Base-by-base conservation (phyloP, 2,113 vertebrate genomes). In the Gorsachius goisagi region DNA sequence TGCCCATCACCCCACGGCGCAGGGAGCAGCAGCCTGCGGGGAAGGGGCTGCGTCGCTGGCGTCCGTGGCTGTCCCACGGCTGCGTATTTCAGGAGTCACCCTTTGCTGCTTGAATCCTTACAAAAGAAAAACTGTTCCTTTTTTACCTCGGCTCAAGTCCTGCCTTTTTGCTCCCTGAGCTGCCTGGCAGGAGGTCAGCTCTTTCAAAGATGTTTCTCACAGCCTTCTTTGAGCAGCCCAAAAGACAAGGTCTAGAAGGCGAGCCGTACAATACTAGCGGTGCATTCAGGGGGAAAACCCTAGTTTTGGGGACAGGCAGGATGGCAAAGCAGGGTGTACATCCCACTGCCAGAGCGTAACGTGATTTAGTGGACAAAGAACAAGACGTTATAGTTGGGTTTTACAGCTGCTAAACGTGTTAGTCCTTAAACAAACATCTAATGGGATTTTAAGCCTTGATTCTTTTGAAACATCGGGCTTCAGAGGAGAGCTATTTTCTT, bases 391-490 rank as follows among this genome's bases (percentile, higher is more conserved):
- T 28, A n/a, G 50, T 91, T 85, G 55, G 39, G 27, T 49, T 90
- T 95, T 87, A 93, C 35, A 85, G 68, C 68, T 95, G 63, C 69
- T 96, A 90, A 95, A 82, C 53, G 16, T 41, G 27, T 91, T 96
- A 88, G 90, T 72, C 32, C 71, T 91, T 94, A 96, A 93, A 94
- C 79, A 95, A 96, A 86, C 37, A 83, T 58, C 66, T 88, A 90
- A 86, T 64, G 67, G 53, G 50, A 93, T 77, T 93, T 95, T 62
- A 95, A 87, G 47, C 55, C 35, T 86, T 87, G 30, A 76, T 82
- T 91, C 68, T 69, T 96, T 66, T 82, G 68, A 92, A 97, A 90
- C 33, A 55, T 41, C 56, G 88, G 50, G 50, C 63, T 94, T 76
- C 74, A 85, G 55, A 94, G 33, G 35, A 94, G 24, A 85, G 37